These are phyloP conservation scores for Drosophila parabipectinata DNA, from an alignment of 1,140 invertebrate species.

Conservation along the genomic window DNA sequence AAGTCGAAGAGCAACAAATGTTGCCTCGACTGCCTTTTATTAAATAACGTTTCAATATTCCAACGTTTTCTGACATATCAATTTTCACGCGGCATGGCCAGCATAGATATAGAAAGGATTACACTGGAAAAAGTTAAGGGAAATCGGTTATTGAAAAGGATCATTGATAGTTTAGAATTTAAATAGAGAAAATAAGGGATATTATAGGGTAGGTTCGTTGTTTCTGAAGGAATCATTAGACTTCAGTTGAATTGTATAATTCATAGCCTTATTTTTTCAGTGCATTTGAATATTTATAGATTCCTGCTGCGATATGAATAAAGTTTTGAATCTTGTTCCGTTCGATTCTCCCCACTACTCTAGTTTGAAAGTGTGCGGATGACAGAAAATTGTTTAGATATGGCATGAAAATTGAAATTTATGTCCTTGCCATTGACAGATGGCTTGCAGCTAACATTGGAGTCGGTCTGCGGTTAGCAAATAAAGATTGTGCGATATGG, in stretches of 20 bases:
- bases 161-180: no score
- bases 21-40: slow-evolving; percentile 58
- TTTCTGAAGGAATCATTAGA: no score
- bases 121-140: slow-evolving; percentile 13
- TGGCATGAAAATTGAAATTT: slow-evolving; percentile 80
- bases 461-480: slow-evolving; percentile 43
- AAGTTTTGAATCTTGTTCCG: slow-evolving; percentile 63
- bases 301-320: slow-evolving; percentile 60
- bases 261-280: background rate
- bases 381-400: slow-evolving; percentile 76
- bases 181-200: no score
- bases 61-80: slow-evolving; percentile 79
- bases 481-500: slow-evolving; percentile 50
- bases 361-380: slow-evolving; percentile 26
- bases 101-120: slow-evolving; percentile 37
- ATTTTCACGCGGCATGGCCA: slow-evolving; percentile 62
- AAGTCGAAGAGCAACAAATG: slow-evolving; percentile 54
- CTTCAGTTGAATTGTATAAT: no score
- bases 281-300: slow-evolving; percentile 38
- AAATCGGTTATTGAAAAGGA: no score
- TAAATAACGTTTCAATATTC: slow-evolving; percentile 82
- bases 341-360: slow-evolving; percentile 11
- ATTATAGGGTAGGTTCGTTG: no score
- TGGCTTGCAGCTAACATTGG: slow-evolving; percentile 52
- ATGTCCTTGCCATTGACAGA: slow-evolving; percentile 72